Evolutionary conservation across 2,113 vertebrate genomes (phyloP), one percentile per base, ranked within the genome.

Genomic region (Neofelis nebulosa): DNA sequence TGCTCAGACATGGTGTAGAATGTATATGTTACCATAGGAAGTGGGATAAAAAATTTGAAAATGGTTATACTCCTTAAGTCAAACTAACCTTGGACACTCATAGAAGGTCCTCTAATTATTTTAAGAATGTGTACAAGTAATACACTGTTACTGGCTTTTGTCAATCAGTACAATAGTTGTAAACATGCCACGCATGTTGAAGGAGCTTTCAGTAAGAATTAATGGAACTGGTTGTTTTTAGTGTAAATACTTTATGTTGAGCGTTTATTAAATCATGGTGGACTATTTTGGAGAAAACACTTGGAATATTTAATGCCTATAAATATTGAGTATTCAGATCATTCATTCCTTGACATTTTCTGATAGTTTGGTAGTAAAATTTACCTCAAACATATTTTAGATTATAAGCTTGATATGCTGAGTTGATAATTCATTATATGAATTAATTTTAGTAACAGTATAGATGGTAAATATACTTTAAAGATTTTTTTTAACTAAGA

Each of bases 401-500:
- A 85, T 89, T 27, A 3, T n/a, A 82, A 87, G 41, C 36, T 33
- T 95, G 27, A 19, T 93, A 23, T 88, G 19, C 38, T 76, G 73
- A 85, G 7, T 74, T 66, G 78, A 91, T 84, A 14, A 83, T 16
- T 83, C 15, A 57, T 16, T 50, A 1, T 45, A 6, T 82, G 52
- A 87, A 52, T 52, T 95, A 52, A 87, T 85, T 93, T 97, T 89
- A 81, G 1, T 79, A 85, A 31, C 41, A 83, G 31, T 65, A 38
- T 48, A 82, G 94, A 27, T 8, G 55, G 23, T 73, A 45, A 45
- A 38, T 93, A 31, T 88, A 27, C 57, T 92, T 97, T 91, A 91
- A 84, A 86, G 25, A 81, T 91, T 90, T 78, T 94, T 94, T 96
- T 45, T 88, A 78, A 33, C 25, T 92, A 66, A 78, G 29, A 91